Evolutionary conservation across 2,113 vertebrate species (phyloP).

Genomic region (Isichthys henryi): DNA sequence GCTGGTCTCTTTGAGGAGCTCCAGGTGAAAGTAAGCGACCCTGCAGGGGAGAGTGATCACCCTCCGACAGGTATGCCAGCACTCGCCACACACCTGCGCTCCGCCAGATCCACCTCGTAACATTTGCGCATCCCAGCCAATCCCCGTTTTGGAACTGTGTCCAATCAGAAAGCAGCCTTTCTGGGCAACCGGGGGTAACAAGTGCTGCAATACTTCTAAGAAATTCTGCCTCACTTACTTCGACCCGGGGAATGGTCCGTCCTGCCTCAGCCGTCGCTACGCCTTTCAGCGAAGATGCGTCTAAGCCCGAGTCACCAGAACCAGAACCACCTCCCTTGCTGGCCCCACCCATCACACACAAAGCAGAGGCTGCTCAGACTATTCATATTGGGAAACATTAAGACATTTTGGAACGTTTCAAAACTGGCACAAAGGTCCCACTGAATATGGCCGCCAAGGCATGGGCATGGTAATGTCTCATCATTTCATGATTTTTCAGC

Average conservation of each 20-base stretch:
- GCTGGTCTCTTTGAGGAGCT: neutral
- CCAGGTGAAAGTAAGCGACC: neutral
- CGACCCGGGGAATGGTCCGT: neutral
- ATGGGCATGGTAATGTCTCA: neutral
- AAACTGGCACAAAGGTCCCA: slow-evolving; percentile 19
- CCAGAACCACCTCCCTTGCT: neutral
- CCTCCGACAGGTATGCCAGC: neutral
- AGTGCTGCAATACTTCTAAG: neutral
- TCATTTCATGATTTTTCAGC: neutral
- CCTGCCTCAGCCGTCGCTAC: neutral
- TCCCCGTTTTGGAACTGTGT: neutral
- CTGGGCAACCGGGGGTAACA: neutral
- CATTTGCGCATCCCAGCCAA: neutral
- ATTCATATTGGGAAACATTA: neutral
- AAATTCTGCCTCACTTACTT: neutral
- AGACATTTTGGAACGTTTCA: neutral
- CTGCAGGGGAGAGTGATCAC: neutral
- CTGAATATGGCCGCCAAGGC: neutral
- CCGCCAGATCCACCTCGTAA: neutral
- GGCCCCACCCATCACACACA: neutral
- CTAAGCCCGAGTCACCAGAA: neutral
- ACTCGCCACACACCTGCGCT: neutral
- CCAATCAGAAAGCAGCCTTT: neutral
- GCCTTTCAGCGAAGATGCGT: neutral
- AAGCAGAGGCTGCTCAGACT: neutral